Conservation (phyloP, 2,113 vertebrate genomes). For the Hypocryptadius cinnamomeus region DNA sequence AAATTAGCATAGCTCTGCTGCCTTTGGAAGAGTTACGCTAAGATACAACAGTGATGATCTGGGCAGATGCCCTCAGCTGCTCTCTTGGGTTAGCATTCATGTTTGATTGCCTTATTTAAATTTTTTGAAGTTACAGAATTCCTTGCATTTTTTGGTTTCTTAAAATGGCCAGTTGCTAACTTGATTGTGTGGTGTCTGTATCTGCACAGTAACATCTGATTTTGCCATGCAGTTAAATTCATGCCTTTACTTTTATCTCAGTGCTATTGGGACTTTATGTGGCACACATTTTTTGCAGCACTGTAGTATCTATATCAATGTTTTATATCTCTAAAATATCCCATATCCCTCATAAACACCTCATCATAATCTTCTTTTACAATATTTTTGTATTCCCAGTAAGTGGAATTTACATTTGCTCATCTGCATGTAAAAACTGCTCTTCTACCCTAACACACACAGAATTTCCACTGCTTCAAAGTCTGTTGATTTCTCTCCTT, state of each 20-base stretch:
- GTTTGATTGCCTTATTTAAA: conserved; percentile 49
- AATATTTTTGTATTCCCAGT: conserved; percentile 35
- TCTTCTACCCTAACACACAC: conserved; percentile 24
- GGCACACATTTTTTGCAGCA: conserved; percentile 29
- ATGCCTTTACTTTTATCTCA: conserved; percentile 44
- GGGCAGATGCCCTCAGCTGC: conserved; percentile 43
- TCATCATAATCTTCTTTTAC: conserved; percentile 34
- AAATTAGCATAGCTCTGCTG: conserved; percentile 36
- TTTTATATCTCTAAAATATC: conserved; percentile 39
- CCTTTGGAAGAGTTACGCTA: conserved; percentile 30
- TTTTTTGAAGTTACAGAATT: conserved; percentile 10
- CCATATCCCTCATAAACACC: conserved; percentile 36
- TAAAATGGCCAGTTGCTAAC: conserved; percentile 12
- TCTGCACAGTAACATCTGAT: conserved; percentile 39
- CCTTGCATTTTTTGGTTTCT: conserved; percentile 34
- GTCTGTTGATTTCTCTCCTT: conserved; percentile 51
- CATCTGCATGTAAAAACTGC: conserved; percentile 50
- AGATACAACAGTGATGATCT: conserved; percentile 51
- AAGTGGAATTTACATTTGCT: conserved; percentile 33
- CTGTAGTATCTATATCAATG: conserved; percentile 26
- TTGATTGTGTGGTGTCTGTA: conserved; percentile 18
- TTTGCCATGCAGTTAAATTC: conserved; percentile 40
- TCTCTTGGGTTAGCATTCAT: conserved; percentile 63
- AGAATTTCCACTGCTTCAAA: conserved; percentile 47
- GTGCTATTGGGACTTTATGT: conserved; percentile 40